Evolutionary conservation across 35 echinoderm and acorn worm genomes (phyloP).

Genomic region (Nesometra sesokonis): DNA sequence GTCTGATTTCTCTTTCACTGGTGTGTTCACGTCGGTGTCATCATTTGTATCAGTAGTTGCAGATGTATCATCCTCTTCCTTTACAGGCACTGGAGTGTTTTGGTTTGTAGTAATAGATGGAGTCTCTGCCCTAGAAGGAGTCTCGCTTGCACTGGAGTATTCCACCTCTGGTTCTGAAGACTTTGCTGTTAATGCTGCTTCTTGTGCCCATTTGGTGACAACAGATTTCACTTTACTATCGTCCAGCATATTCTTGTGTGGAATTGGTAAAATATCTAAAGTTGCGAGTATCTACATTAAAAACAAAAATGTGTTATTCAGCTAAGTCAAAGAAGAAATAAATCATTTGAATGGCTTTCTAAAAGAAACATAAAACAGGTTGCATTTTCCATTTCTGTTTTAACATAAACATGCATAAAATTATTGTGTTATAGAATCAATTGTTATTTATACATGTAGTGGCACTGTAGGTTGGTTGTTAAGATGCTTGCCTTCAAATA

Average conservation of each 20-base stretch:
- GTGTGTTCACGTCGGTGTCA: background rate
- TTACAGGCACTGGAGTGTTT: constrained; percentile 24
- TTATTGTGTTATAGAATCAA: too few relatives aligned
- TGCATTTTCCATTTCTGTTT: too few relatives aligned
- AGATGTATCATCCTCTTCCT: background rate
- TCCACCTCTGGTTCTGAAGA: constrained; percentile 60
- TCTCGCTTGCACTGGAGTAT: constrained; percentile 75
- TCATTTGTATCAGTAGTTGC: background rate
- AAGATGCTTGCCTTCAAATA: too few relatives aligned
- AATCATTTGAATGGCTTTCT: too few relatives aligned
- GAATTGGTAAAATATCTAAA: constrained; percentile 64
- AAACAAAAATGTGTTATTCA: background rate
- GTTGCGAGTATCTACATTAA: constrained; percentile 66
- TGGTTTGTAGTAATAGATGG: constrained; percentile 16
- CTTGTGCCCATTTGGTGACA: constrained; percentile 75
- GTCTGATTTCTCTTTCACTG: background rate
- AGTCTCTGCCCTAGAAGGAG: constrained; percentile 55
- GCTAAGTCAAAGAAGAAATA: too few relatives aligned
- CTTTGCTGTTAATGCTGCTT: background rate
- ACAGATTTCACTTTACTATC: constrained; percentile 82
- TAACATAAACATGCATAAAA: too few relatives aligned
- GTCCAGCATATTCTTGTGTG: constrained; percentile 89
- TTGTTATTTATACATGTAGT: too few relatives aligned
- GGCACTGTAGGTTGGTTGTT: too few relatives aligned
- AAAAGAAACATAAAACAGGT: too few relatives aligned